Evolutionary conservation across 2,797 vertebrate species (phyloP).

Genomic region (Sphenodon punctatus): DNA sequence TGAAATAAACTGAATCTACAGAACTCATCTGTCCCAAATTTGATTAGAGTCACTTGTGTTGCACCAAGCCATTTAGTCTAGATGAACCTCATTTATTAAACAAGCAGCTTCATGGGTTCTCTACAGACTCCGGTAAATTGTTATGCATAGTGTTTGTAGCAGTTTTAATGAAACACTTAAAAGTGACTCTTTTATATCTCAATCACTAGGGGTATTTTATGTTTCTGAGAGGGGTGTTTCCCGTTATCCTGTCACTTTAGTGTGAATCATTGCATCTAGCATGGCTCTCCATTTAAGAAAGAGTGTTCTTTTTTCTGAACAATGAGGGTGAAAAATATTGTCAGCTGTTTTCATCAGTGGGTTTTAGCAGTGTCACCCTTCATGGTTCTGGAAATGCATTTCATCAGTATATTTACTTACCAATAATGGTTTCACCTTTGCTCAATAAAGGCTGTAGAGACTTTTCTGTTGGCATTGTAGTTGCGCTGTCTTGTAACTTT

Average conservation of each 20-base stretch:
- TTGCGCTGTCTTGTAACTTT: background rate
- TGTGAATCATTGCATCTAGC: background rate
- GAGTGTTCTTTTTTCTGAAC: background rate
- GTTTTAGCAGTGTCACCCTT: background rate
- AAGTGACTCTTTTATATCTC: slow-evolving; percentile 51
- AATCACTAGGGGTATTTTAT: slow-evolving; percentile 19
- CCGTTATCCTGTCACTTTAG: slow-evolving; percentile 15
- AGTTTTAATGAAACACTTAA: slow-evolving; percentile 69
- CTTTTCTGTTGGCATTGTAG: background rate
- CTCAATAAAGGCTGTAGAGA: background rate
- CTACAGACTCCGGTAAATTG: slow-evolving; percentile 40
- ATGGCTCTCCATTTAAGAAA: background rate
- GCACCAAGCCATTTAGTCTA: slow-evolving; percentile 69
- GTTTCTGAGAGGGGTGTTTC: slow-evolving; percentile 12
- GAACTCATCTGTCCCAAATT: slow-evolving; percentile 78
- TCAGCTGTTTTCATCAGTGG: background rate
- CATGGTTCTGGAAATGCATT: background rate
- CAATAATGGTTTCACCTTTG: background rate
- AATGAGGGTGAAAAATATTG: background rate
- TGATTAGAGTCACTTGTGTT: slow-evolving; percentile 77
- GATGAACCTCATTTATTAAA: slow-evolving; percentile 77
- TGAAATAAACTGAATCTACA: slow-evolving; percentile 75
- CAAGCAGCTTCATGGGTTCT: slow-evolving; percentile 45
- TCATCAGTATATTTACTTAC: background rate
- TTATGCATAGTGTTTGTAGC: slow-evolving; percentile 45